Percentiles rank a stretch among this genome's conserved stretches.
phyloP scores from a whole-genome alignment of 2,888 invertebrate genomes.

The Idaea aversata region DNA sequence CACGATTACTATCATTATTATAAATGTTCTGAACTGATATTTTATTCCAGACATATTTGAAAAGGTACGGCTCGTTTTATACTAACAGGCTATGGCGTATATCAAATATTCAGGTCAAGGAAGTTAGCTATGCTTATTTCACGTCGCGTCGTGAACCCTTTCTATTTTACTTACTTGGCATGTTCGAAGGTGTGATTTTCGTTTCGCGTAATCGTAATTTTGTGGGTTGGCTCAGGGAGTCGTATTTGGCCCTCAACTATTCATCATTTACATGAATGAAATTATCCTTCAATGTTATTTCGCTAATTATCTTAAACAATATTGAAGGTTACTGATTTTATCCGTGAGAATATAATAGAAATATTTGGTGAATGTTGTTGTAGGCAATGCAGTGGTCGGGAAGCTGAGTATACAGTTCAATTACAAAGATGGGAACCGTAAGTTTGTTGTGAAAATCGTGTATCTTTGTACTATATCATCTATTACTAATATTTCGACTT shows the following conservation, averaged over 20 bases:
- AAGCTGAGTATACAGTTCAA: slow-evolving; percentile 62
- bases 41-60: not conserved
- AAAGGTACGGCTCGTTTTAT: not conserved
- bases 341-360: slow-evolving; percentile 1
- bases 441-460: slow-evolving; percentile 33
- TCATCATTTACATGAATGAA: not conserved
- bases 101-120: slow-evolving; percentile 2
- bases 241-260: not conserved
- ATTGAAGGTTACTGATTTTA: not conserved
- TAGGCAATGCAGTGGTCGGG: slow-evolving; percentile 65
- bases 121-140: not conserved
- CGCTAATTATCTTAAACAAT: not conserved
- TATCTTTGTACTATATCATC: not conserved
- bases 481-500: not conserved
- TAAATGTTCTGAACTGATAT: not conserved
- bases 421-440: slow-evolving; percentile 52
- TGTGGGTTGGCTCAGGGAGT: not conserved
- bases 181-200: not conserved
- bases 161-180: not conserved
- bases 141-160: not conserved
- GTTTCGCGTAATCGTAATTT: not conserved
- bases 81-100: not conserved
- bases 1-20: not conserved
- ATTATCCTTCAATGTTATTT: not conserved
- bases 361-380: slow-evolving; percentile 33